Evolutionary conservation across 2,797 vertebrate genomes (phyloP), one percentile per base, ranked within the genome.

Genomic region (Myripristis murdjan): DNA sequence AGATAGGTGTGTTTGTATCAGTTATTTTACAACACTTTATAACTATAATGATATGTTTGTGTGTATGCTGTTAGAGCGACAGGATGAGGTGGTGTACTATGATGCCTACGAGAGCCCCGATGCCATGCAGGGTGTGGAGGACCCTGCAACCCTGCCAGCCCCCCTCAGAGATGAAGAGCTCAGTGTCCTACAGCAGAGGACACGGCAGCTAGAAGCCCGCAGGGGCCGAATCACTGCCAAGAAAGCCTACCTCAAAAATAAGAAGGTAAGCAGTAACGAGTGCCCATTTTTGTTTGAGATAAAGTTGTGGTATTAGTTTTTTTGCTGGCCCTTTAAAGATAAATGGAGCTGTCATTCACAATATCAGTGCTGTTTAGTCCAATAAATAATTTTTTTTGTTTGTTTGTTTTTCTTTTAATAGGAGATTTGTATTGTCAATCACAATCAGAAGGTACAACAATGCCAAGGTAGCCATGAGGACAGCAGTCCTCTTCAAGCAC

Each of bases 241-340:
- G 94, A 99, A 97, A 93, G 97, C 96, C 95, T 98, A 98, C 97
- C 98, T 99, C 96, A 97, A 97, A 94, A 98, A 97, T 90, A 99
- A 99, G 92, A 99, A 98, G 97, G 98, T 97, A 78, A 35, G 37
- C 6, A 1, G 14, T 0, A 1, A 54, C 4, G 28, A 41, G 12
- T 41, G 8, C 1, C 5, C n/a, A 43, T 46, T 18, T 46, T 39
- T 15, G 2, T 4, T 14, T 39, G 37, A 39, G 37, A 39, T 15
- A 4, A 12, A 12, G 39, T 15, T 14, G 11, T 41, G 39, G 15
- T 41, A 14, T 41, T 15, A 16, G 37, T 1, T 39, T 37, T 15
- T 35, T 8, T 35, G 33, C 8, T 35, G 33, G 33, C 33, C 9
- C 3, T 37, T 3, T 41, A 41, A 46, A 46, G 18, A 46, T 18